phyloP scores from a whole-genome alignment of 2,888 invertebrate genomes.

The Apantesis nais region DNA sequence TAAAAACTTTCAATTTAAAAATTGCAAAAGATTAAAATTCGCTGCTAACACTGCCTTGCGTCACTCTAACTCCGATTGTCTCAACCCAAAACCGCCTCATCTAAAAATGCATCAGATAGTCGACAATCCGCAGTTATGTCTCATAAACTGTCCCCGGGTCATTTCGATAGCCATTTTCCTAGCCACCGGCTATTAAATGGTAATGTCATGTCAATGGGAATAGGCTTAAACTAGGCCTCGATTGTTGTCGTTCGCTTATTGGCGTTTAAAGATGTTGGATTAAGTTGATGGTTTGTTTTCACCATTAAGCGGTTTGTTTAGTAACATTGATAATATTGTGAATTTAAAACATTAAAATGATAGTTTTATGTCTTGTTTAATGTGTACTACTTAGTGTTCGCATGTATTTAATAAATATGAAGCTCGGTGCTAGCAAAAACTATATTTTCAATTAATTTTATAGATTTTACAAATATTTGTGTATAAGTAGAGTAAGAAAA shows the following conservation, averaged over 20 bases:
- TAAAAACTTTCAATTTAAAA: background rate
- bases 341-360: background rate
- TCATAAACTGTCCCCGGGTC: conserved; percentile 77
- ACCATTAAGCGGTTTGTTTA: background rate
- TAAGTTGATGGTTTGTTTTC: conserved; percentile 39
- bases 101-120: conserved; percentile 72
- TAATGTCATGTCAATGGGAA: conserved; percentile 46
- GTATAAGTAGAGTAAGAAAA: no score
- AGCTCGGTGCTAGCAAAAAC: no score
- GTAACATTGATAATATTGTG: background rate
- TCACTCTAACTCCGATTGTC: conserved; percentile 68
- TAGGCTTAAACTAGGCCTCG: conserved; percentile 36
- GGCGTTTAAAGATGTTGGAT: conserved; percentile 41
- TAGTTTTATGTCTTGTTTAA: background rate
- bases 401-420: background rate
- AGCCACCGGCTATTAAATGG: conserved; percentile 54
- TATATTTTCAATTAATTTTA: no score
- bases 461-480: no score
- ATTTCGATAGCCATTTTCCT: conserved; percentile 65
- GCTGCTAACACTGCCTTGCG: conserved; percentile 26
- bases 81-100: conserved; percentile 76
- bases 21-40: background rate
- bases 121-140: conserved; percentile 69
- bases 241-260: conserved; percentile 42
- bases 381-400: background rate